Base-by-base conservation (phyloP, 2,797 vertebrate species). In the Xiphophorus birchmanni region DNA sequence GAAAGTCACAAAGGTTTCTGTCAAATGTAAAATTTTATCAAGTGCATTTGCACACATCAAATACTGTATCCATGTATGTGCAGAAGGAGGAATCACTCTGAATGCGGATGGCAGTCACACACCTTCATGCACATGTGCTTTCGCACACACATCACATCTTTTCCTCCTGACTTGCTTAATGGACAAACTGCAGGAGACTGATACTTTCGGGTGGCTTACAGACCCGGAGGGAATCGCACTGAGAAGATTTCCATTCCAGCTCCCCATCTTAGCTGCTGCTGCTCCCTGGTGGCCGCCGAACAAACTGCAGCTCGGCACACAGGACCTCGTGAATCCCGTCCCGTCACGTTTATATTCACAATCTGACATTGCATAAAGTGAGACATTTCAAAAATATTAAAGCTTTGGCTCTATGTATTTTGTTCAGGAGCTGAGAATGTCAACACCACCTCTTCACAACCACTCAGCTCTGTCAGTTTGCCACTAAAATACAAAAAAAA, bases 151-250 rank as follows among this genome's bases (percentile, higher is more conserved):
- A 79, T 21, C 77, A 26, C 23, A 54, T 54, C 58, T 83, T 85
- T 84, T 87, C 84, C 84, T 80, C 84, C 81, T 77, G 80, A 88
- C 60, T 77, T 82, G 81, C 88, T 85, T 94, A 88, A 87, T 83
- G 81, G 87, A 91, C 89, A 89, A 80, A 80, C 86, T 84, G 91
- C 87, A 90, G 82, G 81, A 81, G 86, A 89, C 86, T 52, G 86
- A 89, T 86, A 86, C 90, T 91, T 89, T 50, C 78, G 83, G 84
- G 81, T 77, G 82, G 91, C 84, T 89, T 90, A 89, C 89, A 89
- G 80, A 83, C 81, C 91, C 90, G 37, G 40, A 78, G 82, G 90
- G 87, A 54, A 88, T 80, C 82, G 73, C 82, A 80, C 83, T 32
- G 44, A 82, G 77, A 87, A 47, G 75, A 86, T 83, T 85, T 85